Percentiles rank a stretch among this genome's conserved stretches.
Evolutionary conservation across 2,888 invertebrate genomes (phyloP).

Genomic region (Nasonovia ribisnigri): DNA sequence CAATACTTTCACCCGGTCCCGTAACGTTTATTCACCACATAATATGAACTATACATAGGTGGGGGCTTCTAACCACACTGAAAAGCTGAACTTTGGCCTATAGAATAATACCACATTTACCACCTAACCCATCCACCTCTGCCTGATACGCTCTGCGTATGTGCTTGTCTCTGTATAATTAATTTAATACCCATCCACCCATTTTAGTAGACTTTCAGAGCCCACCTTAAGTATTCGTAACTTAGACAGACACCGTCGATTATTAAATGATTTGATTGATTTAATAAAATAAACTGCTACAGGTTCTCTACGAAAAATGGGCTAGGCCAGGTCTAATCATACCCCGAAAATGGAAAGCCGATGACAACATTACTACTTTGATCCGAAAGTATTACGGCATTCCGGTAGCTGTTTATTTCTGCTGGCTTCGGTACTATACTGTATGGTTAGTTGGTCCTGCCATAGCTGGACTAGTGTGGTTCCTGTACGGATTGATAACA

Average conservation of each 20-base stretch:
- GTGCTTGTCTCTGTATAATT: background rate
- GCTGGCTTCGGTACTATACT: constrained; percentile 94
- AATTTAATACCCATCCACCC: background rate
- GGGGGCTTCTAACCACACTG: too few relatives aligned
- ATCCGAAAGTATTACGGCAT: constrained; percentile 92
- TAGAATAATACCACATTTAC: too few relatives aligned
- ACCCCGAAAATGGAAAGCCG: constrained; percentile 72
- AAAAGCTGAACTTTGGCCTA: too few relatives aligned
- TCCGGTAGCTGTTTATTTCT: constrained; percentile 91
- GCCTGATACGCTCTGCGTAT: too few relatives aligned
- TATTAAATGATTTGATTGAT: background rate
- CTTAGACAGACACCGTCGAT: background rate
- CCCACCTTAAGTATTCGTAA: background rate
- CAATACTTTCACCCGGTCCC: too few relatives aligned
- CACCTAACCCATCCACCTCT: too few relatives aligned
- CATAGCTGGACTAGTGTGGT: constrained; percentile 86
- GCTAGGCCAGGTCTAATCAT: constrained; percentile 80
- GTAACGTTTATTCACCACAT: too few relatives aligned
- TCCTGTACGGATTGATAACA: constrained; percentile 86
- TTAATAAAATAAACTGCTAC: constrained; percentile 65
- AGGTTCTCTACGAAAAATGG: constrained; percentile 93
- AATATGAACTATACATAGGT: too few relatives aligned
- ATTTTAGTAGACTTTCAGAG: background rate
- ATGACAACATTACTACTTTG: constrained; percentile 70
- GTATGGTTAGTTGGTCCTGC: constrained; percentile 90